Percentiles rank a stretch among this genome's conserved stretches.
phyloP scores from a whole-genome alignment of 2,888 invertebrate genomes.

The Andrena fulva region DNA sequence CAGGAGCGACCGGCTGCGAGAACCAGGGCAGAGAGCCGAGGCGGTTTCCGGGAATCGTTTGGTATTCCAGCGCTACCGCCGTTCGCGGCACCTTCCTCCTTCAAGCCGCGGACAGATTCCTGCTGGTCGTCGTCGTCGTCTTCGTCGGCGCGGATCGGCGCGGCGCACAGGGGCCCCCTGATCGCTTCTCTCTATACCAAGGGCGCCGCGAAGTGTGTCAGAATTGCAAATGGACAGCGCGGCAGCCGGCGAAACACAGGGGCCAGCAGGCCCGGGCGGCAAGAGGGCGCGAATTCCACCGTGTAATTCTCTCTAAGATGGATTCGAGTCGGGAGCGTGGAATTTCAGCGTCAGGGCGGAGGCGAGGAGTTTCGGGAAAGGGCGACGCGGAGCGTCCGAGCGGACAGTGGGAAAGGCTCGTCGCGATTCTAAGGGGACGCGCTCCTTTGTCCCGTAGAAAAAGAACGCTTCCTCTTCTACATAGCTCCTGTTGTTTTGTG shows the following conservation, averaged over 20 bases:
- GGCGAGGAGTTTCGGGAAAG: constrained; percentile 16
- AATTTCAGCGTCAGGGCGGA: constrained; percentile 30
- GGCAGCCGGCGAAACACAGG: constrained; percentile 55
- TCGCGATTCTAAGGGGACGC: constrained; percentile 26
- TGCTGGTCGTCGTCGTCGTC: constrained; percentile 34
- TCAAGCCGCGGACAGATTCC: constrained; percentile 52
- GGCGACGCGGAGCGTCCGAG: constrained; percentile 1
- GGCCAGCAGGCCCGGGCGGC: constrained; percentile 39
- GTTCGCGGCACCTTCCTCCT: constrained; percentile 56
- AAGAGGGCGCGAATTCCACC: constrained; percentile 66
- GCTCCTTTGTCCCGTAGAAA: constrained; percentile 20
- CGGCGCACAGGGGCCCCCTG: constrained; percentile 10
- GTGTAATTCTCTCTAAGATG: constrained; percentile 64
- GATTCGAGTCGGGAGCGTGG: constrained; percentile 47
- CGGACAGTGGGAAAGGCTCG: constrained; percentile 28
- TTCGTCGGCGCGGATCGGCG: background rate
- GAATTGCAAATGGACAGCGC: constrained; percentile 76
- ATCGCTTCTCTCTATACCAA: constrained; percentile 45
- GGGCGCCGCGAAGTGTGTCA: constrained; percentile 72
- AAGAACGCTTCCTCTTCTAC: constrained; percentile 23
- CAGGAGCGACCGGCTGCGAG: constrained; percentile 33
- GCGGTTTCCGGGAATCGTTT: constrained; percentile 76
- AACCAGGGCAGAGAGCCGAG: constrained; percentile 47
- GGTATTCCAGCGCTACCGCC: constrained; percentile 73
- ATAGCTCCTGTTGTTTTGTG: constrained; percentile 27